Evolutionary conservation across 2,888 invertebrate genomes (phyloP), one percentile per base, ranked within the genome.

Genomic region (Trichacis sp.): DNA sequence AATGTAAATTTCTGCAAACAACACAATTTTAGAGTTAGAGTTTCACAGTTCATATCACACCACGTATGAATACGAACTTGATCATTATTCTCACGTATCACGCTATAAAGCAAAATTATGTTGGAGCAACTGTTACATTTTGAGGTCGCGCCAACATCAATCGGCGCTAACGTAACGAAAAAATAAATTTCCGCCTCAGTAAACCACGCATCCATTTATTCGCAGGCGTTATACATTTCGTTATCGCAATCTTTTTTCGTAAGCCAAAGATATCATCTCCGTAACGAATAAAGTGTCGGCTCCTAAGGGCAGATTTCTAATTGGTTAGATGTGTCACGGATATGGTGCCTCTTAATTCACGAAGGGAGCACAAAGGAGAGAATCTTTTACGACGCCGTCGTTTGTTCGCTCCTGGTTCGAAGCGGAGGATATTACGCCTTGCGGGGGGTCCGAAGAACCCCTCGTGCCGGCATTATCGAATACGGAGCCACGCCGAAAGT

Each of bases 371-470:
- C 29, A 29, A 43, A 52, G 43, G 57, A 58, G 58, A 51, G 61
- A 54, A 5, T 61, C 67, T 63, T 63, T 58, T 52, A 61, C 54
- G 51, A 55, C 60, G 50, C 43, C 47, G 66, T 36, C 57, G 60
- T 50, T 60, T 48, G 51, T 49, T 63, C 55, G 52, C 62, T 64
- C 48, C 54, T 56, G 38, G 36, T 70, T n/a, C 57, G 60, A 69
- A 68, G 60, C 73, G 64, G 70, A 66, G 71, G 69, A 73, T 74
- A 77, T 78, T 74, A 73, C 62, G 48, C 81, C 47, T 77, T 59
- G 70, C 79, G 77, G 81, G 81, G 64, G 69, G 66, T 51, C 66
- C 49, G 48, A 1, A 17, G 48, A 40, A 45, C 15, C 18, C 24
- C 46, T 24, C 51, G 5, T 24, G 42, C 42, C 54, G 56, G 62